Evolutionary conservation across 2,113 vertebrate genomes (phyloP), one percentile per base, ranked within the genome.

Genomic region (Chlamydotis undulata): DNA sequence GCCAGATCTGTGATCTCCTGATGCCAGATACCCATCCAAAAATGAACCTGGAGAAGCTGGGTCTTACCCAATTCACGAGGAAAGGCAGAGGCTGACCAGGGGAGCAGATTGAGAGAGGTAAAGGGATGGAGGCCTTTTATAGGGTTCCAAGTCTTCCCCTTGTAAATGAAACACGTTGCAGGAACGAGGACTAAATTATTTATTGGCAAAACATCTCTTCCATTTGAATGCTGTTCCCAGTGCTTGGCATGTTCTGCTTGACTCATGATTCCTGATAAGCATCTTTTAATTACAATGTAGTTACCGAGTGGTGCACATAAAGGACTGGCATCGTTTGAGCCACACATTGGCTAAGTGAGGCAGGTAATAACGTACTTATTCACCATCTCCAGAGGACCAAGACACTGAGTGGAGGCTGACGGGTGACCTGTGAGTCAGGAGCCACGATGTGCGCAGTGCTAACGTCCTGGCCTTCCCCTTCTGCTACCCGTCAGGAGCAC

Each of bases 161-260:
- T 12, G 39, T 7, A 43, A 31, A 5, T 97, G 96, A 97, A 96
- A 65, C 96, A 96, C 12, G 0, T 57, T 4, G 77, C 47, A 94
- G 89, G 95, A 95, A 97, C 78, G 94, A 96, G 91, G 87, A 75
- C 14, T 95, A 71, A 95, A 87, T 94, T 90, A 92, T 97, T 96
- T 96, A 95, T 57, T 87, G 41, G 6, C 73, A 49, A 95, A 95
- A 69, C 93, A 87, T 76, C 91, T 91, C 81, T 89, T 93, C 57
- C 77, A 39, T 67, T 91, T 39, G 89, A 80, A 89, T 89, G 77
- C 81, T 96, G 89, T 89, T 96, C 94, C 87, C 83, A 6, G 93
- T 2, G 2, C 87, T 76, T 81, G 90, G 77, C 90, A 55, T 22
- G 29, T 41, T 87, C 87, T 87, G 12, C 69, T 91, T 96, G 96